These are phyloP conservation scores for Thymelicus lineola DNA, from an alignment of 2,888 invertebrate genomes.

Conservation along the genomic window DNA sequence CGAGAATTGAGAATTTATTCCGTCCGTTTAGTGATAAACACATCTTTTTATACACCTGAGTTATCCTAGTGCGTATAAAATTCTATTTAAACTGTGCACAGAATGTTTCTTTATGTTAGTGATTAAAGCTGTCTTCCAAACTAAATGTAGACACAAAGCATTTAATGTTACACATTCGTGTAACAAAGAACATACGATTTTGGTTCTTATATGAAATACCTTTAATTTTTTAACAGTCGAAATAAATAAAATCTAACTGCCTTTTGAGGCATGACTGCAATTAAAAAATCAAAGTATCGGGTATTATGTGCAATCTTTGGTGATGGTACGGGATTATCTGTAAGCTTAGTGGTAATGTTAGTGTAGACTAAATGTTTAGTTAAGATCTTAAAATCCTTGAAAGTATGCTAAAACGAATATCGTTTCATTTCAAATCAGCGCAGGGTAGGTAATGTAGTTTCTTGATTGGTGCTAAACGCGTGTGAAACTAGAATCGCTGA, in stretches of 20 bases:
- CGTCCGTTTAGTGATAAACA: slow-evolving; percentile 60
- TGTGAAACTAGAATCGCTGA: slow-evolving; percentile 60
- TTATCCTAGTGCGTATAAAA: slow-evolving; percentile 56
- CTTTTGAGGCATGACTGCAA: slow-evolving; percentile 79
- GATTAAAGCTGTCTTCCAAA: slow-evolving; percentile 74
- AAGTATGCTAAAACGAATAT: slow-evolving; percentile 52
- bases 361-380: slow-evolving; percentile 59
- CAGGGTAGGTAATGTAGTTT: slow-evolving; percentile 51
- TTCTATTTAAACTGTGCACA: slow-evolving; percentile 37
- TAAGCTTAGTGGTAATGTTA: slow-evolving; percentile 65
- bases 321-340: slow-evolving; percentile 86
- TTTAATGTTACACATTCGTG: slow-evolving; percentile 43
- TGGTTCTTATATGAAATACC: slow-evolving; percentile 72
- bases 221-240: slow-evolving; percentile 81
- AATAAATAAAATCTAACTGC: slow-evolving; percentile 61
- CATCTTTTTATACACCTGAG: slow-evolving; percentile 2
- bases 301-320: slow-evolving; percentile 94
- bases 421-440: slow-evolving; percentile 81
- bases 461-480: slow-evolving; percentile 70
- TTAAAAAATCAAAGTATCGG: slow-evolving; percentile 89
- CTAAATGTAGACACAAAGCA: slow-evolving; percentile 62
- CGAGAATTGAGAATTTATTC: slow-evolving; percentile 70
- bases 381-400: slow-evolving; percentile 59
- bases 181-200: slow-evolving; percentile 52
- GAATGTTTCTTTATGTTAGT: slow-evolving; percentile 35